Conservation (phyloP, 1,140 invertebrate genomes). For the Melitaea cinxia region DNA sequence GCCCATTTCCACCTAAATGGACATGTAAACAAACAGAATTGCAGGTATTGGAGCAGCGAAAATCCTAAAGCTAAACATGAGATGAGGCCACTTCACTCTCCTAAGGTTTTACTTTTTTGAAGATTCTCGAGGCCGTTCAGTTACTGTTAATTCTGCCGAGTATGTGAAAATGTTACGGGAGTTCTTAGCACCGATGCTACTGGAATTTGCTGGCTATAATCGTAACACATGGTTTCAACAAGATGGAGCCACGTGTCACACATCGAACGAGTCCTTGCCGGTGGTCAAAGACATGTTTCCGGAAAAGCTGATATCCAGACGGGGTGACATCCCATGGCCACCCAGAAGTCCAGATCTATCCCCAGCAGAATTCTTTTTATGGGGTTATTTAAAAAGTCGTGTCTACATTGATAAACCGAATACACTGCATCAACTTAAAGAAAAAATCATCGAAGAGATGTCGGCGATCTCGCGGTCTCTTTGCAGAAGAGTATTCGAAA, state of each 20-base stretch:
- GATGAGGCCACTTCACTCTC: slow-evolving; percentile 1
- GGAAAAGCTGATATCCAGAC: slow-evolving; percentile 14
- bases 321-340: slow-evolving; percentile 21
- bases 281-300: slow-evolving; percentile 13
- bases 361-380: slow-evolving; percentile 17
- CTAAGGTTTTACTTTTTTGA: slow-evolving; percentile 16
- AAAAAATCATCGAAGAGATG: slow-evolving; percentile 22
- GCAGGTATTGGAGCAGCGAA: not conserved
- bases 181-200: not conserved
- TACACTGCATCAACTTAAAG: not conserved
- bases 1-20: slow-evolving; percentile 12
- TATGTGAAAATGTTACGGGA: not conserved
- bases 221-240: slow-evolving; percentile 1
- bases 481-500: slow-evolving; percentile 12
- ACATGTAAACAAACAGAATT: slow-evolving; percentile 8
- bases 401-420: slow-evolving; percentile 10
- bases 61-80: slow-evolving; percentile 1
- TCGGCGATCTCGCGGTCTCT: slow-evolving; percentile 4
- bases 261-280: slow-evolving; percentile 10
- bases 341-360: slow-evolving; percentile 19
- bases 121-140: not conserved
- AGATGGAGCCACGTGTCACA: slow-evolving; percentile 21
- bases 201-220: slow-evolving; percentile 4
- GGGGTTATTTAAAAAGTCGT: slow-evolving; percentile 10
- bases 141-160: not conserved